Evolutionary conservation across 2,113 vertebrate species (phyloP), one percentile per base, ranked within the genome.

Genomic region (Grammomys dolichurus): DNA sequence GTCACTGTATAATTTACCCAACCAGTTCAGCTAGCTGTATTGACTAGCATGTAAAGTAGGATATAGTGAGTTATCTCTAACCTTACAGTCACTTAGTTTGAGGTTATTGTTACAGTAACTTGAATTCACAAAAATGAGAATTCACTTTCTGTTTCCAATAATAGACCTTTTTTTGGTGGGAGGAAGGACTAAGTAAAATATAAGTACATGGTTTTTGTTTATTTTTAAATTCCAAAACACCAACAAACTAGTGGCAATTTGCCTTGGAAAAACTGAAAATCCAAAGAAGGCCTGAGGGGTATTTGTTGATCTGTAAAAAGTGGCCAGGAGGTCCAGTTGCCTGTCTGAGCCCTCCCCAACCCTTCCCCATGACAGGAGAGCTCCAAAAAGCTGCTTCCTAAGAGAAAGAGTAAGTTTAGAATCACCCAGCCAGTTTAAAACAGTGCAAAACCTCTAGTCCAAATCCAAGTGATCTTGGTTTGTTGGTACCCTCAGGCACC

Each of bases 91-190:
- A 51, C 54, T n/a, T 85, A 33, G 16, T 95, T 91, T 43, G 6
- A 87, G n/a, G 65, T 51, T 77, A 96, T 46, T 46, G 26, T 75
- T 19, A 87, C 40, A 86, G 19, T 48, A 81, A 40, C 70, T 73
- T 1, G 2, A 81, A 67, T 33, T 80, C 36, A 3, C 20, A 36
- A 85, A 94, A 88, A 67, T 46, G 81, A 81, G 58, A 77, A 75
- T 33, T 89, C 31, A 77, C 56, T 86, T 90, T 93, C 72, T 94
- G 40, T 12, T 33, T 90, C 36, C 54, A 92, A 77, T 70, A 92
- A 51, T 24, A 91, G 16, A 80, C 31, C 56, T 14, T 69, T 33
- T 69, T 63, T 24, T 24, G 9, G 4, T 36, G 31, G 31, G 7
- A 2, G n/a, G n/a, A 3, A 19, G 20, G 40, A 20, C 22, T 43